Evolutionary conservation across 2,888 invertebrate genomes (phyloP).

Genomic region (Andrena flavipes): DNA sequence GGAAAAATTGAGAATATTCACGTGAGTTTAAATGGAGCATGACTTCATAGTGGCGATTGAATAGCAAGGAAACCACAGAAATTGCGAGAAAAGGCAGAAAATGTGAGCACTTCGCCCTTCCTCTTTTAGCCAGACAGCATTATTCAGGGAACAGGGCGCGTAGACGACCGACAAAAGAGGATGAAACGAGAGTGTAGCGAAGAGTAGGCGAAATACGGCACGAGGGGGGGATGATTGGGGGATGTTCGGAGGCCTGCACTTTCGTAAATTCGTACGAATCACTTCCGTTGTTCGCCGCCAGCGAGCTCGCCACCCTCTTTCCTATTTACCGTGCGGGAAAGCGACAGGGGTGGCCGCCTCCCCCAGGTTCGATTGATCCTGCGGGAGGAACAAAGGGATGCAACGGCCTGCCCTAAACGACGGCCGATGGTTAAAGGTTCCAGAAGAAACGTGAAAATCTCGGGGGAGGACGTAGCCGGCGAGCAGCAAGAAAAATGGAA

Average conservation of each 20-base stretch:
- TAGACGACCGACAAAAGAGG: conserved; percentile 5
- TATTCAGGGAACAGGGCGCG: neutral
- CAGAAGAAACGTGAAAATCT: conserved; percentile 33
- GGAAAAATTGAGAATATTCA: too few relatives aligned
- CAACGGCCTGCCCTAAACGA: conserved; percentile 28
- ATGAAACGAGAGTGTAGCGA: conserved; percentile 22
- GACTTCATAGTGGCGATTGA: neutral
- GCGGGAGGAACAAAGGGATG: conserved; percentile 32
- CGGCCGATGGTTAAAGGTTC: conserved; percentile 32
- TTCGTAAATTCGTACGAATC: conserved; percentile 69
- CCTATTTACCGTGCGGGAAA: conserved; percentile 44
- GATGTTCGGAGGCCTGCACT: conserved; percentile 40
- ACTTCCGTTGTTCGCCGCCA: conserved; percentile 59
- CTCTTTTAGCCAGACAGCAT: conserved; percentile 6
- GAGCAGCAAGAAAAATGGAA: conserved; percentile 8
- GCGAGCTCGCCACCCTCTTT: conserved; percentile 32
- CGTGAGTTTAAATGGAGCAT: neutral
- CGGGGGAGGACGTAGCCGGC: conserved; percentile 15
- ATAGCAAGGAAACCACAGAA: neutral
- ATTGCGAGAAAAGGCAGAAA: neutral
- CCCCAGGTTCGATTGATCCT: conserved; percentile 55
- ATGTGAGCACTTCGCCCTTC: neutral
- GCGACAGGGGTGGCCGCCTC: conserved; percentile 6
- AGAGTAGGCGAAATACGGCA: conserved; percentile 6
- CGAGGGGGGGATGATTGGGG: conserved; percentile 19